phyloP scores from a whole-genome alignment of 2,797 vertebrate genomes.

The Psittacula echo region DNA sequence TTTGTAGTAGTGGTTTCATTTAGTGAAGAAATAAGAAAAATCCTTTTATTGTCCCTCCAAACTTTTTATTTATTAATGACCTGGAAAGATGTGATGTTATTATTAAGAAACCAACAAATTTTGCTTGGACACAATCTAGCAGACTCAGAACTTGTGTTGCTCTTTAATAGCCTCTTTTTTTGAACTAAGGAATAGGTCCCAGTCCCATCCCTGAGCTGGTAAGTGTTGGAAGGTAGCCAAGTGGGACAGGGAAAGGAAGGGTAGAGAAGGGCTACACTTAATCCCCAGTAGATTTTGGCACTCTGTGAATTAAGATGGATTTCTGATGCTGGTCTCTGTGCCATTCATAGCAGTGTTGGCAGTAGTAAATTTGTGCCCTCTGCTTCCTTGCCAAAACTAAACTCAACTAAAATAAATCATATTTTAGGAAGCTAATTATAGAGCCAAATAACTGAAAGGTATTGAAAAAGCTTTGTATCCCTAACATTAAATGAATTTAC shows the following conservation, averaged over 20 bases:
- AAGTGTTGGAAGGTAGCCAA: slow-evolving; percentile 4
- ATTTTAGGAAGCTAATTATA: slow-evolving; percentile 65
- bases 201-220: not conserved
- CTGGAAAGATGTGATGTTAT: not conserved
- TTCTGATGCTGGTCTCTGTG: slow-evolving; percentile 32
- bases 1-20: not conserved
- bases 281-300: slow-evolving; percentile 18
- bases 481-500: slow-evolving; percentile 63
- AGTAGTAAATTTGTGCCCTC: slow-evolving; percentile 49
- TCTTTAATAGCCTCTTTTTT: not conserved
- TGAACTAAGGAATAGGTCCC: not conserved
- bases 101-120: slow-evolving; percentile 21
- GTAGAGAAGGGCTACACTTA: not conserved
- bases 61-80: slow-evolving; percentile 47
- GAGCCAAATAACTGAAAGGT: slow-evolving; percentile 65
- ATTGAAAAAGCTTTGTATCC: slow-evolving; percentile 43
- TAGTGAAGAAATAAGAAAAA: not conserved
- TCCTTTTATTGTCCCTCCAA: not conserved
- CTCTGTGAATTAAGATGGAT: slow-evolving; percentile 45
- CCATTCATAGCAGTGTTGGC: not conserved
- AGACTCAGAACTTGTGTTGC: not conserved
- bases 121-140: not conserved
- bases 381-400: slow-evolving; percentile 49
- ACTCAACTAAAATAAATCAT: slow-evolving; percentile 62
- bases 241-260: not conserved